phyloP scores from a whole-genome alignment of 2,888 invertebrate species.

The Colostygia pectinataria region DNA sequence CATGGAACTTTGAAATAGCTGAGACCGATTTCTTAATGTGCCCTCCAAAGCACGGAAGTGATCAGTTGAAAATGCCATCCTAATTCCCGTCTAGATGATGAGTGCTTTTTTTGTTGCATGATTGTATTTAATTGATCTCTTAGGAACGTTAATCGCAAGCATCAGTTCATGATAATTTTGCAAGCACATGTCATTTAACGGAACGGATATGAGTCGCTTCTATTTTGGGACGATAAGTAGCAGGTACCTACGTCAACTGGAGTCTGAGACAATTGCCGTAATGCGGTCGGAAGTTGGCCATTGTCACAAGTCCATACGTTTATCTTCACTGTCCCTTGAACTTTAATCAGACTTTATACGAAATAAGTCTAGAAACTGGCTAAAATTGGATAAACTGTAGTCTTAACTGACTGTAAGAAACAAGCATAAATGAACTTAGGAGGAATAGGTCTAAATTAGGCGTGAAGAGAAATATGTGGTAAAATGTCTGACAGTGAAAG shows the following conservation, averaged over 20 bases:
- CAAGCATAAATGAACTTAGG: conserved; percentile 9
- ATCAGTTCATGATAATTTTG: no score
- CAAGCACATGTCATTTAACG: conserved; percentile 20
- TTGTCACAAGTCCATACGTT: conserved; percentile 25
- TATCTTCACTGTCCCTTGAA: conserved; percentile 33
- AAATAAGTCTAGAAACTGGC: background rate
- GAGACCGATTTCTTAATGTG: no score
- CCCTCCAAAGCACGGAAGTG: no score
- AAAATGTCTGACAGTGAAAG: conserved; percentile 1
- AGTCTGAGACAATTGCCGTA: conserved; percentile 36
- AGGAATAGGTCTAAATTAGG: conserved; percentile 6
- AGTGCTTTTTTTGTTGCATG: no score
- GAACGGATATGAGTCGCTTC: conserved; percentile 28
- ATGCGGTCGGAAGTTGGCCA: conserved; percentile 34
- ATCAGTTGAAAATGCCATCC: no score
- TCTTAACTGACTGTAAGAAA: conserved; percentile 8
- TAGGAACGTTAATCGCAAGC: no score
- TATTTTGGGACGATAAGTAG: conserved; percentile 32
- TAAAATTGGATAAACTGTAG: conserved; percentile 16
- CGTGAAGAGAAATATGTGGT: conserved; percentile 11
- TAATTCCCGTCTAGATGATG: no score
- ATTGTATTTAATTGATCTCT: no score
- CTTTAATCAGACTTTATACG: conserved; percentile 21
- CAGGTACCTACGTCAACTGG: conserved; percentile 30
- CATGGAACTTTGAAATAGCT: no score